Conservation (phyloP, 2,113 vertebrate genomes). For the Mola mola region DNA sequence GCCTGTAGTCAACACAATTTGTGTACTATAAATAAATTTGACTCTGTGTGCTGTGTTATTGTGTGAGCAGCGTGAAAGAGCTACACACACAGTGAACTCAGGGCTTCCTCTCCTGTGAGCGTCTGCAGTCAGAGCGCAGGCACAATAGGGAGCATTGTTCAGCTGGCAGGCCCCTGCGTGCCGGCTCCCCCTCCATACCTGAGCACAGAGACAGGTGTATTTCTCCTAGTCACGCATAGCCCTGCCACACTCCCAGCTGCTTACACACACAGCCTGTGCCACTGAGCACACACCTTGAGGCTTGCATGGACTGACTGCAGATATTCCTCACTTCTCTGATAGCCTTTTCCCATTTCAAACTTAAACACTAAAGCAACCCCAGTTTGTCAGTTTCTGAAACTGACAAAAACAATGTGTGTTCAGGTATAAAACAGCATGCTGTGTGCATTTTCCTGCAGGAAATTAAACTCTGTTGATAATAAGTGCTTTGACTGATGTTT, state of each 20-base stretch:
- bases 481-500: not conserved
- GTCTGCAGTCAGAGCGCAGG: slow-evolving; percentile 76
- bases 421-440: not conserved
- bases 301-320: slow-evolving; percentile 23
- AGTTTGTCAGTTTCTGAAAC: no score
- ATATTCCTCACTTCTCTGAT: not conserved
- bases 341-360: not conserved
- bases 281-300: slow-evolving; percentile 16
- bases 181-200: slow-evolving; percentile 81
- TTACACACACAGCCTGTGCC: slow-evolving; percentile 66
- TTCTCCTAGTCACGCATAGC: slow-evolving; percentile 84
- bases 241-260: slow-evolving; percentile 75
- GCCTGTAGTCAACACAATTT: slow-evolving; percentile 75
- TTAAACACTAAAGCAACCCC: not conserved
- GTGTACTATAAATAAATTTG: slow-evolving; percentile 77
- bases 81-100: slow-evolving; percentile 70
- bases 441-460: not conserved
- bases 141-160: slow-evolving; percentile 89
- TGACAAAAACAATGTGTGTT: no score
- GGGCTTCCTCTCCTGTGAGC: slow-evolving; percentile 79
- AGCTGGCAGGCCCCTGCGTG: slow-evolving; percentile 86
- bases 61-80: slow-evolving; percentile 39
- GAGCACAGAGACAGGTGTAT: slow-evolving; percentile 89
- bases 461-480: slow-evolving; percentile 4
- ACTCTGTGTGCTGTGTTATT: slow-evolving; percentile 52